Conservation (phyloP, 2,797 vertebrate genomes). For the Premnoplex brunnescens region DNA sequence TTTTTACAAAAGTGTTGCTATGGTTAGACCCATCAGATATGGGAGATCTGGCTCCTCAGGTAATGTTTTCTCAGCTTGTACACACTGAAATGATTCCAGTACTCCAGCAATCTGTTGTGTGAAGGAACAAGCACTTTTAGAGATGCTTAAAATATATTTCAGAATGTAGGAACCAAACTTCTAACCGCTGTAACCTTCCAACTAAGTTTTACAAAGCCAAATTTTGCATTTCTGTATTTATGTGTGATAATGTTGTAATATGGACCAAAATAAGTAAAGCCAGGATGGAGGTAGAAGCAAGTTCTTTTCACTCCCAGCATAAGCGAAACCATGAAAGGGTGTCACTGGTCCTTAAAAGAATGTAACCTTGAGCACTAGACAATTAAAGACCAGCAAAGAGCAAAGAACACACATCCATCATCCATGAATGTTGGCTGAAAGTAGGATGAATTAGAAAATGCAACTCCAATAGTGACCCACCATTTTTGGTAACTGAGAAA, state of each 20-base stretch:
- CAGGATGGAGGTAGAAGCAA: neutral
- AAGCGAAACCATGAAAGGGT: neutral
- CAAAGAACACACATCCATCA: neutral
- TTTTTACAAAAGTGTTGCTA: neutral
- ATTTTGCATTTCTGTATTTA: neutral
- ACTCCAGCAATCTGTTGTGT: neutral
- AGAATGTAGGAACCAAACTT: neutral
- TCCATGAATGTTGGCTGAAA: neutral
- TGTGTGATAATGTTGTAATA: neutral
- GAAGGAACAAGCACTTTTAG: neutral
- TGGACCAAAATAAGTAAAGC: neutral
- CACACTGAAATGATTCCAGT: neutral
- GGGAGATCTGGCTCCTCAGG: neutral
- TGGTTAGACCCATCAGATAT: neutral
- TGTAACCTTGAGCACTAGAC: neutral
- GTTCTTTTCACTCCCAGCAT: neutral
- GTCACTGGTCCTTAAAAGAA: neutral
- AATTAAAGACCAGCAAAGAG: neutral
- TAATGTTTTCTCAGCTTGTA: neutral
- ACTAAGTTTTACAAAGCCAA: neutral
- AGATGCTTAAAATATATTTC: neutral
- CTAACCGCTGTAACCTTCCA: neutral
- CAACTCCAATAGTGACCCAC: fast-evolving
- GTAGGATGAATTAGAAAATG: neutral
- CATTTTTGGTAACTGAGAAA: neutral